A percentile compares a stretch with the other conserved stretches of the same genome.
phyloP scores from a whole-genome alignment of 2,113 vertebrate genomes.

The Talpa occidentalis region DNA sequence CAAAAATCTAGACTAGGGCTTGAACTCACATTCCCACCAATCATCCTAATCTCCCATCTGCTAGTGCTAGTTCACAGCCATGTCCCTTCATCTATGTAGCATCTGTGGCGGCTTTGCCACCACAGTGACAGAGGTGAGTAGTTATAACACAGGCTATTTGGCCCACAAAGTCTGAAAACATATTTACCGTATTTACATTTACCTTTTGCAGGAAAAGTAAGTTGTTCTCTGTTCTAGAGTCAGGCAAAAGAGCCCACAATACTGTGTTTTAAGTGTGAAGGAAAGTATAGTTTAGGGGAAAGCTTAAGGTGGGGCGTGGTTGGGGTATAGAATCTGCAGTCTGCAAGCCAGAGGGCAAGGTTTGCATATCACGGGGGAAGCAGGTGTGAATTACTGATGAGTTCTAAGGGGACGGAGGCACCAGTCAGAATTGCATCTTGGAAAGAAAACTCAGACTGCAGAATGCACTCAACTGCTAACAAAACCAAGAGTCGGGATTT shows the following conservation, averaged over 20 bases:
- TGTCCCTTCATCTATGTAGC: not conserved
- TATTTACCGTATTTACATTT: not conserved
- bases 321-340: not conserved
- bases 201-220: not conserved
- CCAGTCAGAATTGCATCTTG: not conserved
- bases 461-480: not conserved
- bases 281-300: rapidly evolving
- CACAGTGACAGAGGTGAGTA: not conserved
- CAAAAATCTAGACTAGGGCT: too few species aligned
- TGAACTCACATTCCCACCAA: not conserved
- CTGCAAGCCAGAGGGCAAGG: not conserved
- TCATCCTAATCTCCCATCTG: not conserved
- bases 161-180: not conserved
- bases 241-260: not conserved
- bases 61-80: not conserved
- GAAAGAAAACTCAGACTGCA: not conserved
- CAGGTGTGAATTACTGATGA: not conserved
- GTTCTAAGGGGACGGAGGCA: not conserved
- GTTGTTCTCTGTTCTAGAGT: not conserved
- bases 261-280: not conserved
- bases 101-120: not conserved
- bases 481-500: not conserved
- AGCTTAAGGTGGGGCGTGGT: not conserved
- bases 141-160: not conserved
- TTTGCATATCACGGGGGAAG: not conserved